These are phyloP conservation scores for Fulica atra DNA, from an alignment of 2,113 vertebrate species.

Conservation along the genomic window DNA sequence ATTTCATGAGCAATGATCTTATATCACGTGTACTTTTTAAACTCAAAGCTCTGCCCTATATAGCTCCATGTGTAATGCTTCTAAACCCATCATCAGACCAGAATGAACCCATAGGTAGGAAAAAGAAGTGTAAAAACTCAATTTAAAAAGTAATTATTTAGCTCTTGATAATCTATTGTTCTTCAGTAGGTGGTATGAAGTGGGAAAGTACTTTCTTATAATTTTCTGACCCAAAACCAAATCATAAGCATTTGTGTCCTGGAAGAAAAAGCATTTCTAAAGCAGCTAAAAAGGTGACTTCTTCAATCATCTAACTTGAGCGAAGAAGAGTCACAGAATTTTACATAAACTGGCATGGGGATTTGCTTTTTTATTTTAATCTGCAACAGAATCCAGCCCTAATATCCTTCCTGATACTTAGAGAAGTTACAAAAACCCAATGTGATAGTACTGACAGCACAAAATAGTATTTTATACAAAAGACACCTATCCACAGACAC, in stretches of 20 bases:
- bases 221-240: background rate
- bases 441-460: background rate
- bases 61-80: background rate
- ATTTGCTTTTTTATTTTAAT: background rate
- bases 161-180: background rate
- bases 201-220: background rate
- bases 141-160: background rate
- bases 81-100: background rate
- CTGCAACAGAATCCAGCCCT: conserved; percentile 8
- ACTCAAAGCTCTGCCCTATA: background rate
- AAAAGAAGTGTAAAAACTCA: background rate
- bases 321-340: background rate
- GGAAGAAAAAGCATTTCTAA: background rate
- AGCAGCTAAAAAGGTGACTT: background rate
- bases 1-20: background rate
- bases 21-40: background rate
- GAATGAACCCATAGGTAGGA: background rate
- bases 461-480: conserved; percentile 44
- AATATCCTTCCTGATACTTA: conserved; percentile 28
- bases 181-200: background rate
- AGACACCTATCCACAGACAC: background rate
- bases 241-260: background rate
- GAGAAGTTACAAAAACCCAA: background rate
- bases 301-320: background rate
- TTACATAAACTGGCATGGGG: background rate